These are phyloP conservation scores for Anthopleura sola DNA, from an alignment of 64 coral and sea anemone genomes.

Conservation along the genomic window DNA sequence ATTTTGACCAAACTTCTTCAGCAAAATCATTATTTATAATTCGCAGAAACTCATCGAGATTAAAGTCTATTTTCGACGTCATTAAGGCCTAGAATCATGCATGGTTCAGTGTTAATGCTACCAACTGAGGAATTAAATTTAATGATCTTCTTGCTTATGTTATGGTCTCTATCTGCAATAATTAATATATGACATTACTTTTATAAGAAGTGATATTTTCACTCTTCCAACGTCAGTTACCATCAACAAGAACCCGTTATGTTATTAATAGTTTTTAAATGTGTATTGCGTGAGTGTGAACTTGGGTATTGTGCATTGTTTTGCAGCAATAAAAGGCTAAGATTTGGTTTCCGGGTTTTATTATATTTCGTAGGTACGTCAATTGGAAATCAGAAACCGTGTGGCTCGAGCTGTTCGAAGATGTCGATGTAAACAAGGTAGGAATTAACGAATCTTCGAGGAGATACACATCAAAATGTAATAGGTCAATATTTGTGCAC, in stretches of 20 bases:
- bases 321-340: not conserved
- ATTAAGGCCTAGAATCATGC: not conserved
- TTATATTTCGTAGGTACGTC: not conserved
- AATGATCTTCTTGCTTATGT: not conserved
- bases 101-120: not conserved
- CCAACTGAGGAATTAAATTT: not conserved
- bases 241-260: not conserved
- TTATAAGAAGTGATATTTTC: not conserved
- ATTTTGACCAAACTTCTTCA: not conserved
- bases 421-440: constrained; percentile 9
- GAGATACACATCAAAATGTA: not conserved
- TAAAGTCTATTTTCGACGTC: not conserved
- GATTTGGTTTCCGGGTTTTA: not conserved
- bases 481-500: not conserved
- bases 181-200: not conserved
- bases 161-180: not conserved
- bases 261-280: not conserved
- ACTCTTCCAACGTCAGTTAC: not conserved
- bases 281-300: not conserved
- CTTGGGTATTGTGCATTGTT: constrained; percentile 5
- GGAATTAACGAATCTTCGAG: not conserved
- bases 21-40: not conserved
- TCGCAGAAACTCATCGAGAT: not conserved
- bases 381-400: not conserved
- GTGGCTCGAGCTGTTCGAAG: not conserved